Evolutionary conservation across 2,888 invertebrate genomes (phyloP).

Genomic region (Metopia argyrocephala): DNA sequence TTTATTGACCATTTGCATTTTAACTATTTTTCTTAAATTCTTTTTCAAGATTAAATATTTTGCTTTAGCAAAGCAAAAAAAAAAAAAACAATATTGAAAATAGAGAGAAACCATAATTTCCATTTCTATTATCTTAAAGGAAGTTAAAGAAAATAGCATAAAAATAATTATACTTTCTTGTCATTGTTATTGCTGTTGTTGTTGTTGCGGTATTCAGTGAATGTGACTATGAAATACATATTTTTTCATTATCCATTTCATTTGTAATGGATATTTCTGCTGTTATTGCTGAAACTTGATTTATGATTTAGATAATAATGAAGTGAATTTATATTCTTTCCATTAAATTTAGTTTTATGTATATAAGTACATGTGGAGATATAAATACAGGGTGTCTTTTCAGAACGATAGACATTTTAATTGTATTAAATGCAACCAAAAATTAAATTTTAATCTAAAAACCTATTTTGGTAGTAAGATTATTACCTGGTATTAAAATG

Average conservation of each 20-base stretch:
- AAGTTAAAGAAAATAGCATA: background rate
- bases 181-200: background rate
- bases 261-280: background rate
- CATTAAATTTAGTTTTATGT: too few species aligned
- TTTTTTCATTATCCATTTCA: background rate
- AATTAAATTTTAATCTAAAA: too few species aligned
- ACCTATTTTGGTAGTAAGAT: too few species aligned
- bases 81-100: background rate
- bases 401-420: too few species aligned
- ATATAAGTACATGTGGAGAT: too few species aligned
- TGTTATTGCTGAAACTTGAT: background rate
- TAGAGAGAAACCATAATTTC: background rate
- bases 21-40: background rate
- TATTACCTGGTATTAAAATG: too few species aligned
- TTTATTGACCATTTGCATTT: too few species aligned
- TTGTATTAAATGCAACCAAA: too few species aligned
- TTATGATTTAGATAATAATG: background rate
- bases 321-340: background rate
- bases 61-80: background rate
- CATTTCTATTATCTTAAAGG: background rate
- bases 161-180: slow-evolving; percentile 8
- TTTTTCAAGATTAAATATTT: background rate
- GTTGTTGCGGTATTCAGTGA: background rate
- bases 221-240: background rate
- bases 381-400: too few species aligned